Conservation (phyloP, 1,140 invertebrate genomes). For the Pseudomyrmex concolor region DNA sequence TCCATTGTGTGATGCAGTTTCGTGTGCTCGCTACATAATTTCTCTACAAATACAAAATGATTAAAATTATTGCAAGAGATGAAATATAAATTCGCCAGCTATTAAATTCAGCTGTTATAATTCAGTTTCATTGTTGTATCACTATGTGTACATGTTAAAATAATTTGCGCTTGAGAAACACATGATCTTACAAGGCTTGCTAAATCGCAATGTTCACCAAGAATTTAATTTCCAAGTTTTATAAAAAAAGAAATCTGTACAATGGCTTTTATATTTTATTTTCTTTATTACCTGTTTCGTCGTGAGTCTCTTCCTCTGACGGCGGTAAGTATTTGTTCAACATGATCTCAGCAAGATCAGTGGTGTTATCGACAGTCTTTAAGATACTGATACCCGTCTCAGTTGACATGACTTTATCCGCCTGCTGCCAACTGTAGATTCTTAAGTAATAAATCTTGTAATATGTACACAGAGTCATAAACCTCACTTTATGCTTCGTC, state of each 20-base stretch:
- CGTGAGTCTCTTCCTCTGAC: conserved; percentile 70
- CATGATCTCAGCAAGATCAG: conserved; percentile 76
- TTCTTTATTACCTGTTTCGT: conserved; percentile 66
- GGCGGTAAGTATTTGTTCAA: conserved; percentile 79
- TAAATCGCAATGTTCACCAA: neutral
- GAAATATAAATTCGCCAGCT: neutral
- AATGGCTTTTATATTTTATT: no score
- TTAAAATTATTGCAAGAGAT: neutral
- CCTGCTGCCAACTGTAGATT: conserved; percentile 80
- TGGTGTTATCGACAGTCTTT: conserved; percentile 78
- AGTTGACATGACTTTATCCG: conserved; percentile 80
- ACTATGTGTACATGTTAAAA: neutral
- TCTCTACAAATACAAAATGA: conserved; percentile 64
- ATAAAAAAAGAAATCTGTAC: neutral
- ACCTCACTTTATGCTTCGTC: conserved; percentile 76
- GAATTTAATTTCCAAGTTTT: no score
- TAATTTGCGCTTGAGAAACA: neutral
- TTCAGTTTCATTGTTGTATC: neutral
- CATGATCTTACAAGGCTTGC: neutral
- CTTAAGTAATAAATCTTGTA: conserved; percentile 79
- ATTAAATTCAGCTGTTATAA: conserved; percentile 41
- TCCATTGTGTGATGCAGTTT: conserved; percentile 79
- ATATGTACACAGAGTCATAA: conserved; percentile 77
- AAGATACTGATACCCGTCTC: conserved; percentile 79
- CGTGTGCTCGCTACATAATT: conserved; percentile 76